Evolutionary conservation across 2,113 vertebrate species (phyloP).

Genomic region (Noturus placidus): DNA sequence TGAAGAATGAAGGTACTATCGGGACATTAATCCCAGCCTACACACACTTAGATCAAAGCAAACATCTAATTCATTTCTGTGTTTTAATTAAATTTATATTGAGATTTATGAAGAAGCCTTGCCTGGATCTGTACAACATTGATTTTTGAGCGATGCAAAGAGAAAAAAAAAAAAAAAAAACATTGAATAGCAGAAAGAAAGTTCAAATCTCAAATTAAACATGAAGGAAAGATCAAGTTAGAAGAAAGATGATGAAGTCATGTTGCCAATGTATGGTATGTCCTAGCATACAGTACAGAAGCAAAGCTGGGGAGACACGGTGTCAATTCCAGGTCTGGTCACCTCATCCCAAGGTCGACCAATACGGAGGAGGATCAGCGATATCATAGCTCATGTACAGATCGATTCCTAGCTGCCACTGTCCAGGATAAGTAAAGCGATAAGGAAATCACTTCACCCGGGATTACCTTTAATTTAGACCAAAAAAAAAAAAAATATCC

Average conservation of each 20-base stretch:
- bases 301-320: constrained; percentile 7
- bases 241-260: constrained; percentile 31
- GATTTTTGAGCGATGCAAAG: constrained; percentile 63
- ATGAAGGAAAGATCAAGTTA: not conserved
- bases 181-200: constrained; percentile 33
- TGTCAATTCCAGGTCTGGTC: constrained; percentile 8
- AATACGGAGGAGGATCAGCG: not conserved
- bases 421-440: not conserved
- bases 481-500: not conserved
- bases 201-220: constrained; percentile 18
- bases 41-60: constrained; percentile 69
- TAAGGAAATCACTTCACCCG: not conserved
- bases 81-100: constrained; percentile 71
- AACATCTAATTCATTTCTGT: constrained; percentile 73
- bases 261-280: not conserved
- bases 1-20: constrained; percentile 63
- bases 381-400: constrained; percentile 13
- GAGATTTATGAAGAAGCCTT: constrained; percentile 67
- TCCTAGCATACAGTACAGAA: not conserved
- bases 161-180: too few relatives aligned
- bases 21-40: constrained; percentile 66
- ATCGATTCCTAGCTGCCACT: not conserved
- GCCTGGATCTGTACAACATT: constrained; percentile 61
- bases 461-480: not conserved
- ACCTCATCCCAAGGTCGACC: not conserved